Percentiles rank a stretch among this genome's conserved stretches.
These are phyloP conservation scores for Phallusia fumigata DNA, from an alignment of 23 tunicate genomes.

Conservation along the genomic window DNA sequence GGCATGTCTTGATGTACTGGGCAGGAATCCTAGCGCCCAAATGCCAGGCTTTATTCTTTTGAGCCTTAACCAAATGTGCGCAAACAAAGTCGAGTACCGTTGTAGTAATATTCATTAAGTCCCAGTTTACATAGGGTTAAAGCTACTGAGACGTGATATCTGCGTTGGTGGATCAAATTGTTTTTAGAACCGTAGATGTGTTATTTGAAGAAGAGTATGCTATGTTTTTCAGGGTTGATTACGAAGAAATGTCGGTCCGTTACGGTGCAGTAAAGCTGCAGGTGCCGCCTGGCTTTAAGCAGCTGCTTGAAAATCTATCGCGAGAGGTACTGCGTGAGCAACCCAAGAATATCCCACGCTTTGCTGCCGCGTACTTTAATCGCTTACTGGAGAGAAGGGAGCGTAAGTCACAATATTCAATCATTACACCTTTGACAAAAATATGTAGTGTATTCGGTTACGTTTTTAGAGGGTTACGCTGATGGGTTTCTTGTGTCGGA, in stretches of 20 bases:
- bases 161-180: no score
- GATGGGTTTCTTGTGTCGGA: conserved; percentile 47
- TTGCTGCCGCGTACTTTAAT: conserved; percentile 71
- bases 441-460: neutral
- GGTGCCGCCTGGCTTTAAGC: conserved; percentile 65
- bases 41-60: no score
- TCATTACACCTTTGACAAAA: neutral
- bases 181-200: no score
- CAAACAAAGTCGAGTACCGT: no score
- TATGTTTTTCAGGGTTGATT: conserved; percentile 42
- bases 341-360: conserved; percentile 66
- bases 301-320: conserved; percentile 63
- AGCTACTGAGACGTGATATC: no score
- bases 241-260: conserved; percentile 80
- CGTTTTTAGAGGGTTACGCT: conserved; percentile 37
- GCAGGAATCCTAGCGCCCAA: no score
- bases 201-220: neutral
- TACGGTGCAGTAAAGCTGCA: conserved; percentile 72
- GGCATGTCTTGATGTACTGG: no score
- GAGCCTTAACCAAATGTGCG: no score
- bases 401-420: conserved; percentile 23
- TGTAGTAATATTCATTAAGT: no score
- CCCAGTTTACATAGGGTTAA: no score
- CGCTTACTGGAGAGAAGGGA: conserved; percentile 58
- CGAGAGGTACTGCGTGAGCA: conserved; percentile 73